A percentile compares a stretch with the other conserved stretches of the same genome.
Evolutionary conservation across 2,797 vertebrate genomes (phyloP).

Genomic region (Anguilla obscura): DNA sequence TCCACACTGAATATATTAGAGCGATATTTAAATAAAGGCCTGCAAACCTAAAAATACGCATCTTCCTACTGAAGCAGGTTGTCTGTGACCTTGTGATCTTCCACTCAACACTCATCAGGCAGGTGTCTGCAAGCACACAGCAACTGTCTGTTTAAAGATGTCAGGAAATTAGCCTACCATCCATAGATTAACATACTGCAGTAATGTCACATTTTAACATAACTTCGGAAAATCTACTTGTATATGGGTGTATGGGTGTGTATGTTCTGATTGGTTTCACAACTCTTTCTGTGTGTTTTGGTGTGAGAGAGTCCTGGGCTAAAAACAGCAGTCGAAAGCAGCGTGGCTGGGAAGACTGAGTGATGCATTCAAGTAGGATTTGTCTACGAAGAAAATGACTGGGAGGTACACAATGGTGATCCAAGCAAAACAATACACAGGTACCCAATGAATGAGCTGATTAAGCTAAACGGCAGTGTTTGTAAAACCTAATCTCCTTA

Average conservation of each 20-base stretch:
- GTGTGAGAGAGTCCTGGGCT: neutral
- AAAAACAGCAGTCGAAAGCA: neutral
- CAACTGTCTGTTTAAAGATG: neutral
- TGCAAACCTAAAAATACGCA: neutral
- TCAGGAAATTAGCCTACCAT: neutral
- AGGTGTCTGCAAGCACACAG: neutral
- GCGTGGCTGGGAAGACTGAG: neutral
- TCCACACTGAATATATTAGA: neutral
- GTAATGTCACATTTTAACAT: neutral
- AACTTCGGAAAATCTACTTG: neutral
- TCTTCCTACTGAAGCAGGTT: neutral
- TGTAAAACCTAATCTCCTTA: constrained; percentile 18
- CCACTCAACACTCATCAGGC: neutral
- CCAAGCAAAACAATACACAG: neutral
- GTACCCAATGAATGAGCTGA: neutral
- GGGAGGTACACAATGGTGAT: neutral
- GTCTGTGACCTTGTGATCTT: neutral
- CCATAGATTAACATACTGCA: neutral
- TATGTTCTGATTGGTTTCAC: neutral
- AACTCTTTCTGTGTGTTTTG: neutral
- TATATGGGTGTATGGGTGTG: neutral
- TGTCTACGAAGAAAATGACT: neutral
- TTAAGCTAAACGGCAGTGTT: neutral
- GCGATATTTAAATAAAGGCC: neutral
- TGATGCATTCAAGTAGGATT: neutral